phyloP scores from a whole-genome alignment of 1,140 invertebrate species.

The Coenobita brevimanus region DNA sequence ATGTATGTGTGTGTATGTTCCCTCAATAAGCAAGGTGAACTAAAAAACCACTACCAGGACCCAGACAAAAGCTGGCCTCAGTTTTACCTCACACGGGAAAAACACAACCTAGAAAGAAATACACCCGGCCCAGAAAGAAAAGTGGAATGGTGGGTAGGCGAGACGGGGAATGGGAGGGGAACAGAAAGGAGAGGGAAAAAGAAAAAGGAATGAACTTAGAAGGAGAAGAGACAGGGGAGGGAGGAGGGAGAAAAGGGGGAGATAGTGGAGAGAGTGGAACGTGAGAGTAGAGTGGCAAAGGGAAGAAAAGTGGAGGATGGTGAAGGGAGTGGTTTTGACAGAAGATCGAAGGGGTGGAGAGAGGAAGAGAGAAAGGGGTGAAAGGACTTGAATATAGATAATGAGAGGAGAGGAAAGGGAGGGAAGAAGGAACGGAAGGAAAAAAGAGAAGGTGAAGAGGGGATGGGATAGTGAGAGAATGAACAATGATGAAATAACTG shows the following conservation, averaged over 20 bases:
- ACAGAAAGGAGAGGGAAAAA: not conserved
- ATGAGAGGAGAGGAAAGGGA: not conserved
- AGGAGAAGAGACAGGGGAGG: not conserved
- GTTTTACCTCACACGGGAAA: no score
- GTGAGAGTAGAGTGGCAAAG: not conserved
- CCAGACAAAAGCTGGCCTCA: no score
- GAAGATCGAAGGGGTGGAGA: not conserved
- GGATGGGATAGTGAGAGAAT: not conserved
- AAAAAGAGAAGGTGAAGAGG: no score
- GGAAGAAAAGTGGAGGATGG: not conserved
- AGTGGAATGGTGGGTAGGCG: not conserved
- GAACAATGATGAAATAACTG: not conserved
- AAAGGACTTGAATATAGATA: not conserved
- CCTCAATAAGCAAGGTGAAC: no score
- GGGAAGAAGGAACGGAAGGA: not conserved
- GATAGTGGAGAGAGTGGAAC: not conserved
- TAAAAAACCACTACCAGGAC: no score
- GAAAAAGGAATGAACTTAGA: not conserved
- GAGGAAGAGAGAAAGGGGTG: not conserved
- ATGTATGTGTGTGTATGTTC: slow-evolving; percentile 19
- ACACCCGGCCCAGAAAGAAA: not conserved
- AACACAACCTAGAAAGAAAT: no score
- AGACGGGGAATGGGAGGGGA: not conserved
- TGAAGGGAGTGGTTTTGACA: not conserved
- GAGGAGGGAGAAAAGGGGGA: not conserved